Percentiles rank a stretch among this genome's conserved stretches.
Evolutionary conservation across 2,888 invertebrate genomes (phyloP).

Genomic region (Leptinotarsa juncta): DNA sequence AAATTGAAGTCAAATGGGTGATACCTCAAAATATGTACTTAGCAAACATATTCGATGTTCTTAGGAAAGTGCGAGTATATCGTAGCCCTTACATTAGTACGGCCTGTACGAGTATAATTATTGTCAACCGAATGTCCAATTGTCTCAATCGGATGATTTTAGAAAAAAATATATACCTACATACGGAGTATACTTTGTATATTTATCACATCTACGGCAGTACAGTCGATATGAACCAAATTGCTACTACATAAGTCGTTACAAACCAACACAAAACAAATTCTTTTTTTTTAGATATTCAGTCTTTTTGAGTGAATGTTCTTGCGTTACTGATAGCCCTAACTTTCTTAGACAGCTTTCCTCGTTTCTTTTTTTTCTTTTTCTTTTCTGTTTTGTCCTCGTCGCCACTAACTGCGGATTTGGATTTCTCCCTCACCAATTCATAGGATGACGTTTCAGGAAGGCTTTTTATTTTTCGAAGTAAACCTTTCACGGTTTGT

Average conservation of each 20-base stretch:
- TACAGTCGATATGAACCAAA: conserved; percentile 44
- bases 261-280: conserved; percentile 13
- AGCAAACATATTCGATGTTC: no score
- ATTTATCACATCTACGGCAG: conserved; percentile 53
- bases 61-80: no score
- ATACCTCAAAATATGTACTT: no score
- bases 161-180: background rate
- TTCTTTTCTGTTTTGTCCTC: conserved; percentile 47
- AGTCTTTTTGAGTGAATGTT: conserved; percentile 51
- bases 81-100: no score
- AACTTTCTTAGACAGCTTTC: conserved; percentile 58
- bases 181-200: conserved; percentile 14
- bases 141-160: no score
- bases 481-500: conserved; percentile 37
- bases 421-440: conserved; percentile 41
- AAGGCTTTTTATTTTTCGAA: conserved; percentile 58
- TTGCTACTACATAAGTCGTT: conserved; percentile 27
- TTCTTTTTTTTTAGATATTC: conserved; percentile 30
- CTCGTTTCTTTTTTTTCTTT: conserved; percentile 58
- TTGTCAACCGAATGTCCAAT: background rate
- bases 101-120: background rate
- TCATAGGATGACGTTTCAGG: conserved; percentile 51
- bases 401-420: conserved; percentile 40
- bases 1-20: no score
- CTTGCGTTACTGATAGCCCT: conserved; percentile 55